These are phyloP conservation scores for Epinotia bilunana DNA, from an alignment of 2,888 invertebrate species.

Conservation along the genomic window DNA sequence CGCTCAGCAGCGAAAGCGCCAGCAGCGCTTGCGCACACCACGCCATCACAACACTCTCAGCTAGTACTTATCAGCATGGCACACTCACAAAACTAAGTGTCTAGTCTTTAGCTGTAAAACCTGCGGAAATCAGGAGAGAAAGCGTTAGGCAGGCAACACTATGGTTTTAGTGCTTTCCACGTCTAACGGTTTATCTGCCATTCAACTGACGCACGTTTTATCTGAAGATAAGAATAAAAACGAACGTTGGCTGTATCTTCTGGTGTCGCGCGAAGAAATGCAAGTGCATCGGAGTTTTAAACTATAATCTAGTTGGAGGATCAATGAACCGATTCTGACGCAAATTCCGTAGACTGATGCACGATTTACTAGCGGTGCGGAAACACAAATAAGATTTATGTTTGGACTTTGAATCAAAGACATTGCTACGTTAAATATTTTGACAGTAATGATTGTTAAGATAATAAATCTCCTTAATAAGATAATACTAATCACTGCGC, in stretches of 20 bases:
- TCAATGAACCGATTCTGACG: constrained; percentile 23
- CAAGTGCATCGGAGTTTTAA: background rate
- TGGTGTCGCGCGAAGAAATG: background rate
- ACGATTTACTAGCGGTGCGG: constrained; percentile 19
- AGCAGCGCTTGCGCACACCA: constrained; percentile 64
- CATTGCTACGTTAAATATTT: constrained; percentile 3
- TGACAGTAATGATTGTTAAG: background rate
- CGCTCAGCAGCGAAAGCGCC: constrained; percentile 62
- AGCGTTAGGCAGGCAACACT: background rate
- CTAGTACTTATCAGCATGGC: constrained; percentile 83
- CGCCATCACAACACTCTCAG: constrained; percentile 80
- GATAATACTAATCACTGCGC: background rate
- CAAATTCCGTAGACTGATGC: constrained; percentile 13
- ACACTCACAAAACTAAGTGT: constrained; percentile 62
- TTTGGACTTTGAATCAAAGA: constrained; percentile 11
- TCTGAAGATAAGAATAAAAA: constrained; percentile 3
- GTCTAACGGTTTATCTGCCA: constrained; percentile 45
- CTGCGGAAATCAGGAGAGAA: background rate
- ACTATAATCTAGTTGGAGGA: constrained; percentile 2
- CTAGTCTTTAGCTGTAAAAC: constrained; percentile 3
- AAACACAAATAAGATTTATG: constrained; percentile 38
- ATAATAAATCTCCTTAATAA: background rate
- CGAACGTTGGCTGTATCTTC: background rate
- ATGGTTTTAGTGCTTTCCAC: constrained; percentile 42
- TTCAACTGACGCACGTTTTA: constrained; percentile 8